Base-by-base conservation (phyloP, 2,113 vertebrate species). In the Psilopsiagon aymara region DNA sequence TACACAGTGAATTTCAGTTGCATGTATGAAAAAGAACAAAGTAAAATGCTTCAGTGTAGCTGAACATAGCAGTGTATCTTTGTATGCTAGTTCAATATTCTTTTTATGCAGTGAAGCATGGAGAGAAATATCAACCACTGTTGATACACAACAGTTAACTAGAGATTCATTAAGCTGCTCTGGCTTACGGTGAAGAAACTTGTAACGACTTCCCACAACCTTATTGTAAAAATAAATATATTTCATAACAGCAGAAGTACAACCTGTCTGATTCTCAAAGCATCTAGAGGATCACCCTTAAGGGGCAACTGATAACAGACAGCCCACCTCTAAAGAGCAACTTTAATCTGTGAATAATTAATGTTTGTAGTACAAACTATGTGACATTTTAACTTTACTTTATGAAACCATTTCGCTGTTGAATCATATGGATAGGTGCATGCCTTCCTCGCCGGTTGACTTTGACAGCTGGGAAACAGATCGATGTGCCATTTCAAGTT, bases 401-500 rank as follows among this genome's bases (percentile, higher is more conserved):
- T 29, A 53, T 51, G 27, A 70, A 83, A 55, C 37, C 14, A 27
- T 44, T 89, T 44, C 43, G 20, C 18, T 46, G 47, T 10, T 90
- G 81, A 87, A 52, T 3, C 24, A 28, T 13, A 7, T 28, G n/a
- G 46, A 46, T 46, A 59, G 60, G 15, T 41, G 47, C 47, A 37
- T 29, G 62, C 85, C 76, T 59, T 51, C 39, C 73, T 88, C 35
- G n/a, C 43, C 35, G 59, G 51, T 21, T 4, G 13, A 29, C 73
- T 74, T 51, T 41, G 66, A 83, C 82, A 82, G 84, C 85, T 90
- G 79, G 49, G 52, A 43, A 90, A 64, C 60, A 82, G 66, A 37
- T 27, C 85, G 84, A 89, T 66, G 52, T 76, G 84, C 94, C 67
- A 46, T 82, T 95, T 91, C 87, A 80, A n/a, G 53, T 69, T 81